Percentiles rank a stretch among this genome's conserved stretches.
Evolutionary conservation across 2,888 invertebrate species (phyloP).

Genomic region (Zele albiditarsus): DNA sequence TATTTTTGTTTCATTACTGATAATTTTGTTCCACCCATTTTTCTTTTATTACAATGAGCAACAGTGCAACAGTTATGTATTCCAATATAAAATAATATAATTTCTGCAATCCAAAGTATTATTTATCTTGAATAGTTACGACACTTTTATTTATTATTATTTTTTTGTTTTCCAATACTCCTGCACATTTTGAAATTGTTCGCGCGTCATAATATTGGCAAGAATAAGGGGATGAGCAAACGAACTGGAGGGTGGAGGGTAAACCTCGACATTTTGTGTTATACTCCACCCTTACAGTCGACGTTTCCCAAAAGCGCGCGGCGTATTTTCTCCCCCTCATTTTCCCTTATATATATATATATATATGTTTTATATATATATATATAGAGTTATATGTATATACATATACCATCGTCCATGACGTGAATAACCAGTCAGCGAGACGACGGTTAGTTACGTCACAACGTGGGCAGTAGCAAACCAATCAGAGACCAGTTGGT

Average conservation of each 20-base stretch:
- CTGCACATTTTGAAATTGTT: conserved; percentile 12
- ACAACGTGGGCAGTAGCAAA: conserved; percentile 31
- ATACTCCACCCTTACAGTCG: neutral
- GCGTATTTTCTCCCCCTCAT: neutral
- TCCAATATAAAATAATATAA: too few relatives aligned
- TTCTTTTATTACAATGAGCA: too few relatives aligned
- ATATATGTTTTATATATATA: neutral
- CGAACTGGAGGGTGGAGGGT: conserved; percentile 21
- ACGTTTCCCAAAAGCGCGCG: neutral
- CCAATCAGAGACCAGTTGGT: conserved; percentile 44
- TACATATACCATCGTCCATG: conserved; percentile 11
- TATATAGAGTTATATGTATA: neutral
- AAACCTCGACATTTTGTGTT: neutral
- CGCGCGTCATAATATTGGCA: conserved; percentile 31
- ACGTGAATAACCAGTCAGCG: conserved; percentile 45
- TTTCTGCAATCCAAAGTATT: neutral
- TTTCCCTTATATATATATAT: neutral
- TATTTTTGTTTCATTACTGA: too few relatives aligned
- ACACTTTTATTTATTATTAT: neutral
- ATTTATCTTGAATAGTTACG: neutral
- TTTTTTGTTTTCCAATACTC: neutral
- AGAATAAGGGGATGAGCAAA: conserved; percentile 32
- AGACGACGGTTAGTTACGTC: conserved; percentile 46
- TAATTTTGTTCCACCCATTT: too few relatives aligned
- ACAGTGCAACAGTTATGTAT: too few relatives aligned